Base-by-base conservation (phyloP, 2,888 invertebrate species). In the Silvanus unidentatus region DNA sequence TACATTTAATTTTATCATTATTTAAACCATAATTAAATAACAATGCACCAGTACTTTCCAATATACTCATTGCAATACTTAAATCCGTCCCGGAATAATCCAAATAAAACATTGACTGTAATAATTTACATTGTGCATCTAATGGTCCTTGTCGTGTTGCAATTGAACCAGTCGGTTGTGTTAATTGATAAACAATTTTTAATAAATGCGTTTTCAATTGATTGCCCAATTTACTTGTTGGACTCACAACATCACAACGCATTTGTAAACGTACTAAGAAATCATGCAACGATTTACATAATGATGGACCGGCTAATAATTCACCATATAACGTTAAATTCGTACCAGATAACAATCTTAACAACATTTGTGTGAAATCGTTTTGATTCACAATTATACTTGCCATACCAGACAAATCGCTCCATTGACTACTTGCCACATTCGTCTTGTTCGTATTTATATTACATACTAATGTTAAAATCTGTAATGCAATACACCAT, bases 401-500 rank as follows among this genome's bases (percentile, higher is more conserved):
- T 0, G 81, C 80, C 78, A 82, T 79, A 1, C 80, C 80, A 44
- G 59, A 52, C 6, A 59, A 40, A 52, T 59, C 60, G 34, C 58
- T 54, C 49, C 47, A 49, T 22, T 36, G 43, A 13, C 42, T 42
- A 15, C 13, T 42, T 2, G 40, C 6, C 49, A 55, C 57, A 36
- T 48, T 53, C 37, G 57, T 55, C 3, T 57, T 59, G 29, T 65
- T 54, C 16, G 53, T 57, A 45, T 80, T 73, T 16, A 78, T 79
- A 68, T 84, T 86, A 41, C 86, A 82, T 38, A 85, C 80, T 64
- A 88, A 75, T 1, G 87, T 86, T 39, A 89, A 70, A 10, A 84
- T 81, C 63, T 88, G 86, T 68, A 90, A 79, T 0, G 85, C 84
- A 16, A 86, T 74, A 58, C 86, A 86, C 89, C 89, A 89, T 48